Conservation (phyloP, 2,113 vertebrate species). For the Pseudopipra pipra region DNA sequence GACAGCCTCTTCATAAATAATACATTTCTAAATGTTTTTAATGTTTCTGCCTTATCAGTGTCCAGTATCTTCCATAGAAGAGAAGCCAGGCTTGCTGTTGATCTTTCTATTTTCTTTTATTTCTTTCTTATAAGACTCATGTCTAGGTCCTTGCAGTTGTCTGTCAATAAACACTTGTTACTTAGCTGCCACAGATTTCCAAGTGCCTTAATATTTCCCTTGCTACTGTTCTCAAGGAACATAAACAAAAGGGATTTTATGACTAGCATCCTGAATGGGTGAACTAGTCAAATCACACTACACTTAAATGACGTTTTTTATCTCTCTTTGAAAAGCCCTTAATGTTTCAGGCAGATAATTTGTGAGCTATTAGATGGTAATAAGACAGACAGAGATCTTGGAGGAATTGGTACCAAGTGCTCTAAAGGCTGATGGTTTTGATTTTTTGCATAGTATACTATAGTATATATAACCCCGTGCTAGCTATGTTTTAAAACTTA, state of each 20-base stretch:
- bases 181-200: not conserved
- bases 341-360: not conserved
- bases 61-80: not conserved
- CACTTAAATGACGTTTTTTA: not conserved
- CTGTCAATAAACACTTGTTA: not conserved
- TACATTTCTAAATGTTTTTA: slow-evolving; percentile 32
- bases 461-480: not conserved
- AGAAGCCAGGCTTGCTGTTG: not conserved
- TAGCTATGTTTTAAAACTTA: not conserved
- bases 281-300: not conserved
- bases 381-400: not conserved
- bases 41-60: not conserved
- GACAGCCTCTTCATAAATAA: slow-evolving; percentile 30
- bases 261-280: not conserved
- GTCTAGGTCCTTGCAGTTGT: not conserved
- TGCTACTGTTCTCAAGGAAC: slow-evolving; percentile 1
- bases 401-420: not conserved
- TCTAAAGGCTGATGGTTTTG: not conserved
- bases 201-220: slow-evolving; percentile 2
- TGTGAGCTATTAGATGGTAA: not conserved
- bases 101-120: not conserved
- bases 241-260: slow-evolving; percentile 2
- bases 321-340: not conserved
- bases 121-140: not conserved
- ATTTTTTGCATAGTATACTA: not conserved